A percentile compares a stretch with the other conserved stretches of the same genome.
phyloP scores from a whole-genome alignment of 2,113 vertebrate species.

The Melanotaenia duboulayi region DNA sequence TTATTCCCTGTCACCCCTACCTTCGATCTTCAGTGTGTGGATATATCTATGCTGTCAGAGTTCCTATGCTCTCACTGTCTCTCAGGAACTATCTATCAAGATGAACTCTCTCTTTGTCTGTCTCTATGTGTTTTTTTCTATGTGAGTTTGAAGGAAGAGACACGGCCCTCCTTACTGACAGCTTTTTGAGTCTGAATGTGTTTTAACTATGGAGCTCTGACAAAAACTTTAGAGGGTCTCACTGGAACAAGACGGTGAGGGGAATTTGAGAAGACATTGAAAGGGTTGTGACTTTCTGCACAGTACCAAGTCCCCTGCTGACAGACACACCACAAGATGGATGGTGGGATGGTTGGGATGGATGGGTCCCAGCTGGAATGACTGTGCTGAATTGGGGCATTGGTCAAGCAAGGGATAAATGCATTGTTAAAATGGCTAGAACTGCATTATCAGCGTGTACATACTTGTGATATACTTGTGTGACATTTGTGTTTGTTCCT shows the following conservation, averaged over 20 bases:
- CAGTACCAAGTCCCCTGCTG: slow-evolving; percentile 44
- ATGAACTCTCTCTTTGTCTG: slow-evolving; percentile 34
- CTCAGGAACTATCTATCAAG: slow-evolving; percentile 58
- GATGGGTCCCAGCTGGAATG: slow-evolving; percentile 42
- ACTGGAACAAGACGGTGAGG: slow-evolving; percentile 52
- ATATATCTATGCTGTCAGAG: slow-evolving; percentile 51
- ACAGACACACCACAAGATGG: slow-evolving; percentile 61
- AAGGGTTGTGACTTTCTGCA: slow-evolving; percentile 57
- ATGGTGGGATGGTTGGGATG: slow-evolving; percentile 44
- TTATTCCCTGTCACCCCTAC: slow-evolving; percentile 36
- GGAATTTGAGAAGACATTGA: slow-evolving; percentile 65
- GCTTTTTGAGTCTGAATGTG: slow-evolving; percentile 37
- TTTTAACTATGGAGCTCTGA: slow-evolving; percentile 44
- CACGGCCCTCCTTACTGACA: slow-evolving; percentile 27
- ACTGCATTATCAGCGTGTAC: neutral
- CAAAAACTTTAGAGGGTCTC: slow-evolving; percentile 60
- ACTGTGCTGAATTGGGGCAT: slow-evolving; percentile 18
- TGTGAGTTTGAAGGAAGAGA: slow-evolving; percentile 34
- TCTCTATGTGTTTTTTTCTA: slow-evolving; percentile 30
- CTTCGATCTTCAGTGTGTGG: slow-evolving; percentile 43
- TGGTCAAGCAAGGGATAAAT: slow-evolving; percentile 25
- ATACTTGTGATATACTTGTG: slow-evolving; percentile 18
- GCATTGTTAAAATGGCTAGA: slow-evolving; percentile 27
- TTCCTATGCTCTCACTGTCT: slow-evolving; percentile 49
- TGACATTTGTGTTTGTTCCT: slow-evolving; percentile 23